Evolutionary conservation across 53 echinoderm and acorn worm species (phyloP).

Genomic region (Paracentrotus lividus): DNA sequence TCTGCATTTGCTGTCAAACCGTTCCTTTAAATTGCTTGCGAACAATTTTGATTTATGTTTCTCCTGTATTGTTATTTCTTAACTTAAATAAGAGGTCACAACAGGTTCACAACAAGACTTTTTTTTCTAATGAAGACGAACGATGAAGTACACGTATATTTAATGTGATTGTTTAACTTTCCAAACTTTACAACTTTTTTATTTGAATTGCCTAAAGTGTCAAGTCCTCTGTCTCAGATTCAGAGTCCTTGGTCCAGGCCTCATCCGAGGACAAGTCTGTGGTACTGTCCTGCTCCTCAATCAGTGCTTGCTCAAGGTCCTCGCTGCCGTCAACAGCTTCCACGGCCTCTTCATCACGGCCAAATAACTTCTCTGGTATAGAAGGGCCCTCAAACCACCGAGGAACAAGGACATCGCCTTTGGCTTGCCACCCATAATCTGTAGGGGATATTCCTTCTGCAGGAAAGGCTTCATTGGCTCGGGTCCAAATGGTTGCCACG

Average conservation of each 20-base stretch:
- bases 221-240: neutral
- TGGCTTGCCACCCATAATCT: neutral
- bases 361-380: neutral
- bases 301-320: neutral
- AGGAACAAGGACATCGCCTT: neutral
- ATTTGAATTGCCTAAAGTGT: neutral
- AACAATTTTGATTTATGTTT: too few species aligned
- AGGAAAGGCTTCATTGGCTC: neutral
- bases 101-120: too few species aligned
- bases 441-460: neutral
- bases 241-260: neutral
- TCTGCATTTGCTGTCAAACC: too few species aligned
- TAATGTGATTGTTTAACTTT: too few species aligned
- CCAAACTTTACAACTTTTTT: too few species aligned
- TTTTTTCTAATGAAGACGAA: too few species aligned
- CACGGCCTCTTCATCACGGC: neutral
- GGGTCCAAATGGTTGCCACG: neutral
- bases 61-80: too few species aligned
- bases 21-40: too few species aligned
- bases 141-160: too few species aligned
- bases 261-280: neutral
- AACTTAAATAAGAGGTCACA: too few species aligned
- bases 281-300: neutral
- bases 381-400: neutral
- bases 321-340: neutral